Evolutionary conservation across 2,797 vertebrate genomes (phyloP).

Genomic region (Ctenopoma multispine): DNA sequence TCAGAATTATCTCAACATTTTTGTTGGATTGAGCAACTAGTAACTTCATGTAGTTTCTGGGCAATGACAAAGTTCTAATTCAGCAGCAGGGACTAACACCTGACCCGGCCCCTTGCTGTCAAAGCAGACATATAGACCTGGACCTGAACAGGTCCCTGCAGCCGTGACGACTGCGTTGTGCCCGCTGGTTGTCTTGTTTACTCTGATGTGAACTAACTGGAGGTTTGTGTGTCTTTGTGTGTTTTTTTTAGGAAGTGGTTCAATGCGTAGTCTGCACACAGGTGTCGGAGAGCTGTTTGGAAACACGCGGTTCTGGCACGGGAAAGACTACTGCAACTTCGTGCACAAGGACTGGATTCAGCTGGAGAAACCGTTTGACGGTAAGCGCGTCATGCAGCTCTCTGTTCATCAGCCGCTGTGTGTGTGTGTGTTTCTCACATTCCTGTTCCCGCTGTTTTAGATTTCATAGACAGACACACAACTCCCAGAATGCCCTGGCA

Average conservation of each 20-base stretch:
- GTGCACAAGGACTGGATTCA: conserved; percentile 98
- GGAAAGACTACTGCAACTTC: conserved; percentile 98
- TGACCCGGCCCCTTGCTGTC: no score
- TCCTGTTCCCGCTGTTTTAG: conserved; percentile 66
- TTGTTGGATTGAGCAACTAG: no score
- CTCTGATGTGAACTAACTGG: neutral
- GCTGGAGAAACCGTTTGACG: conserved; percentile 96
- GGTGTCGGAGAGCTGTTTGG: conserved; percentile 90
- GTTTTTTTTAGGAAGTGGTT: conserved; percentile 79
- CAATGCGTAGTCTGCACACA: conserved; percentile 83
- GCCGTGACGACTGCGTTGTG: no score
- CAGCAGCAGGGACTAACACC: no score
- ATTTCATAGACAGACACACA: conserved; percentile 95
- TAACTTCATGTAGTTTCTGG: no score
- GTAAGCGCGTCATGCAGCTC: conserved; percentile 61
- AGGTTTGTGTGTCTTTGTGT: neutral
- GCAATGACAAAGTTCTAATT: no score
- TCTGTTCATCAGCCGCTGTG: accelerated
- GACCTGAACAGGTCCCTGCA: no score
- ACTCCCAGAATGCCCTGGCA: conserved; percentile 99
- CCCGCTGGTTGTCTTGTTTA: no score
- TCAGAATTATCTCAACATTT: no score
- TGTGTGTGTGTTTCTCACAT: accelerated
- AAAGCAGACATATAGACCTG: no score
- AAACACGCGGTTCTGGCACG: conserved; percentile 97